Conservation (phyloP, 2,113 vertebrate species). For the Pao palembangensis region DNA sequence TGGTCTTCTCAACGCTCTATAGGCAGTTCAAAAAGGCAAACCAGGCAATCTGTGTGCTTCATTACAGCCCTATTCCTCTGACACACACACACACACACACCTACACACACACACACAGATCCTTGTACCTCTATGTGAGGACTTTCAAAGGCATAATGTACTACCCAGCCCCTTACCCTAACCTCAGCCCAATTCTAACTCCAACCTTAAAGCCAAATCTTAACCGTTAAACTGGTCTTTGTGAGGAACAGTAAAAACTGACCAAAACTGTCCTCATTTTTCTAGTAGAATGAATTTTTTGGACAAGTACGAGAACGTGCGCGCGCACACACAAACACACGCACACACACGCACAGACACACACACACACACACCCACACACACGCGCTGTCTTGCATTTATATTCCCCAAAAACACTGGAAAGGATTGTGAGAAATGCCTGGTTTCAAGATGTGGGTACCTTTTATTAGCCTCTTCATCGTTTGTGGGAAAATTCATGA, state of each 20-base stretch:
- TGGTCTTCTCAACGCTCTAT: conserved; percentile 78
- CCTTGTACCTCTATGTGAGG: too few species aligned
- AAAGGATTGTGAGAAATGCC: conserved; percentile 6
- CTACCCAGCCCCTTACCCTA: too few species aligned
- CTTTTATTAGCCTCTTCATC: too few species aligned
- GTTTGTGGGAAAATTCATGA: too few species aligned
- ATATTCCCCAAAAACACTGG: conserved; percentile 16
- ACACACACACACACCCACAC: neutral
- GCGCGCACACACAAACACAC: conserved; percentile 2
- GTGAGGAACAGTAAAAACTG: too few species aligned
- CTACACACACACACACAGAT: conserved; percentile 5
- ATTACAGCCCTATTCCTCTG: conserved; percentile 59
- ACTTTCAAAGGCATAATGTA: too few species aligned
- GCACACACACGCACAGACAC: conserved; percentile 1
- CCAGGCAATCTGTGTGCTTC: conserved; percentile 80
- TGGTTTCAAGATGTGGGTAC: neutral
- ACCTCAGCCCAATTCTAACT: too few species aligned
- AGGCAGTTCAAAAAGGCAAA: conserved; percentile 85
- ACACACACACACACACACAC: neutral
- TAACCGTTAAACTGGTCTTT: too few species aligned
- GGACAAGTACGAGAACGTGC: too few species aligned
- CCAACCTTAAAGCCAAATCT: too few species aligned
- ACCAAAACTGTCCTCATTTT: too few species aligned
- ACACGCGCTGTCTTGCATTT: conserved; percentile 22
- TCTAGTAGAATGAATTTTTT: too few species aligned